Conservation (phyloP, 1,140 invertebrate genomes). For the Pseudomyrmex pallidus region DNA sequence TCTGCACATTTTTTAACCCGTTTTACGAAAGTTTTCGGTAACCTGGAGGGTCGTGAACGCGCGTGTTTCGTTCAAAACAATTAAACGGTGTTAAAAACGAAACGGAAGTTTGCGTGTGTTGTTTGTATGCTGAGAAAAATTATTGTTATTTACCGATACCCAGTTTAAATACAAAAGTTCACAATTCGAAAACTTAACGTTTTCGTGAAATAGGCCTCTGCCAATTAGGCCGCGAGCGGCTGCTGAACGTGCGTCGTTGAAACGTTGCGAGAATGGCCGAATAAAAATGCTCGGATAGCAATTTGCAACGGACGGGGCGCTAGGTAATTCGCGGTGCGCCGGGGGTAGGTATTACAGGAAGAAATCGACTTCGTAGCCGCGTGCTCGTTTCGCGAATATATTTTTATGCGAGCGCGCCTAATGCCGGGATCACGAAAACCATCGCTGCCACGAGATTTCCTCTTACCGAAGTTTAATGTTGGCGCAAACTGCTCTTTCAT, state of each 20-base stretch:
- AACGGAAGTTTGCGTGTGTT: not conserved
- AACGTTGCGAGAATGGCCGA: conserved; percentile 62
- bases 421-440: conserved; percentile 45
- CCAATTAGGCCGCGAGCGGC: conserved; percentile 62
- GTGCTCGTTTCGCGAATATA: conserved; percentile 38
- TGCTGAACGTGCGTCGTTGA: conserved; percentile 33
- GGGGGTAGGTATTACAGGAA: conserved; percentile 33
- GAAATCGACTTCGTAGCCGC: conserved; percentile 43
- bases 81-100: not conserved
- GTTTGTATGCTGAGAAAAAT: not conserved
- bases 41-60: not conserved
- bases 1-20: conserved; percentile 19
- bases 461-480: not conserved
- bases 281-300: conserved; percentile 71
- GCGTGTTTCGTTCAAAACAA: conserved; percentile 4
- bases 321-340: conserved; percentile 36
- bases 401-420: conserved; percentile 31
- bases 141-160: not conserved
- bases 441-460: not conserved
- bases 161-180: conserved; percentile 57
- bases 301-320: conserved; percentile 56
- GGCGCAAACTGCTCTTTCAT: not conserved
- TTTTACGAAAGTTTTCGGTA: conserved; percentile 24
- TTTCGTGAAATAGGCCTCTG: conserved; percentile 49
- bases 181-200: conserved; percentile 67